Base-by-base conservation (phyloP, 2,888 invertebrate species). In the Micropterix aruncella region DNA sequence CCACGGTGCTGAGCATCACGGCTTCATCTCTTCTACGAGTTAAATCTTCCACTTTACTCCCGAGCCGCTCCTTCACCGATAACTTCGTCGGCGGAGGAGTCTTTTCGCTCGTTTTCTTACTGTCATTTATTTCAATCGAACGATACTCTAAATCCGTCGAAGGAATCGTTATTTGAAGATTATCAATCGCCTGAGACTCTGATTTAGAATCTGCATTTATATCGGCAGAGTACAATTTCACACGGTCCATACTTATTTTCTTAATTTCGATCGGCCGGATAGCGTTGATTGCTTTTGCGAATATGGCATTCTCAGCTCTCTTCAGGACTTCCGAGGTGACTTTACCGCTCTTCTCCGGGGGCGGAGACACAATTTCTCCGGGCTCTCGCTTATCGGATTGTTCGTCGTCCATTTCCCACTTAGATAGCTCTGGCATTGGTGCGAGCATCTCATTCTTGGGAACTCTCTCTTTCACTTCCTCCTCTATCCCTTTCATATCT, bases 251-350 rank as follows among this genome's bases (percentile, higher is more conserved):
- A 50, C 79, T 79, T 42, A 80, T 80, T 59, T 82, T 83, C 56
- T 82, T 83, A 42, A 81, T 81, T 65, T 85, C 85, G 43, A 83
- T 79, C 0, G 84, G 83, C 46, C 83, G 72, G 40, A 86, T 79
- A 0, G 88, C 85, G 56, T 83, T 87, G 38, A 87, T 84, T 1
- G 87, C 87, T 61, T 92, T 89, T 38, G 91, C 86, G 60, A 92
- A 88, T 53, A 93, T 85, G 0, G 87, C 91, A 60, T 92, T 91
- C 66, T 93, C 92, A 2, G 93, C 92, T 51, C 90, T 74, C 58
- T 92, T 91, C 42, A 93, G 68, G 3, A 93, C 89, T 62, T 91
- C 91, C 16, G 83, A 85, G 1, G 91, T 90, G 1, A 83, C 80
- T 65, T 86, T 86, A 44, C 73, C 74, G 4, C 70, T 65, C 52